Conservation (phyloP, 2,113 vertebrate genomes). For the Neotoma lepida region DNA sequence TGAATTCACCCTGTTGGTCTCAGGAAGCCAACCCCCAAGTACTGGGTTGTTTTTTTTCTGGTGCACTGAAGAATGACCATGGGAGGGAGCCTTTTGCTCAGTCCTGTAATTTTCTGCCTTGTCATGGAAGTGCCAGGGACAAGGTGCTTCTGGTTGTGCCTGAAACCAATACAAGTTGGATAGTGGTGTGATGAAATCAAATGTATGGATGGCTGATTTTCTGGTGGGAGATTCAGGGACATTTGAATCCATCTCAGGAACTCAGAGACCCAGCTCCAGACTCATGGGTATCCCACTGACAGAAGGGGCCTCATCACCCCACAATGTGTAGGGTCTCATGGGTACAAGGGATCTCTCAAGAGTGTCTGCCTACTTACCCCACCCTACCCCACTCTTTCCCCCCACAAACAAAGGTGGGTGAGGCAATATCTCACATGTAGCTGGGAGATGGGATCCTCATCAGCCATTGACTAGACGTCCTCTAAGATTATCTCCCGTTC, state of each 20-base stretch:
- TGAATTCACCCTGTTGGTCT: neutral
- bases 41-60: neutral
- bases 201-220: too few relatives aligned
- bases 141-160: too few relatives aligned
- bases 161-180: neutral
- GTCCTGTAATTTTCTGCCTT: neutral
- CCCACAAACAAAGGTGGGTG: neutral
- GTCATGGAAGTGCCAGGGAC: neutral
- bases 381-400: neutral
- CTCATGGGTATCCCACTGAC: neutral
- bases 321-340: neutral
- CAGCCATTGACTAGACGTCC: neutral
- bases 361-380: neutral
- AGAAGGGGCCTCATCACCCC: neutral
- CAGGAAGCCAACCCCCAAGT: neutral
- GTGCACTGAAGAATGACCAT: neutral
- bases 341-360: neutral
- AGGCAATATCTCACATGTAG: neutral
- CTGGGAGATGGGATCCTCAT: neutral
- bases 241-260: neutral
- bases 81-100: neutral
- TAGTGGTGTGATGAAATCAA: neutral
- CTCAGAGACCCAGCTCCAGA: neutral
- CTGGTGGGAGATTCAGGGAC: neutral
- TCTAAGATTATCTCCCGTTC: neutral